Evolutionary conservation across 2,888 invertebrate species (phyloP), one percentile per base, ranked within the genome.

Genomic region (Epinotia ramella): DNA sequence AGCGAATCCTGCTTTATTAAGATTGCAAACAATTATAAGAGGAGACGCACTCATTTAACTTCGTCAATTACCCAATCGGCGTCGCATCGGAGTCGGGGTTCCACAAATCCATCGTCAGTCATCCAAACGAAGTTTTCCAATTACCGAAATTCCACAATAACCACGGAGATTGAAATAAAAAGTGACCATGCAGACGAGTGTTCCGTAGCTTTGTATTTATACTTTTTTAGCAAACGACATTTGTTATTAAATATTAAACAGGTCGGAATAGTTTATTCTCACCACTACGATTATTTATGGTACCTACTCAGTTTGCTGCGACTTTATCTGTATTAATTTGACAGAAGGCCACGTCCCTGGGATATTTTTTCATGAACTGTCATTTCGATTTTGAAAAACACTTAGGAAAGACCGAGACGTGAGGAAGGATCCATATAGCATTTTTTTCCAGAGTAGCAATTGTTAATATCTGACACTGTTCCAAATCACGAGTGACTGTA

Each of bases 131-230:
- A 75, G 65, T 75, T 75, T 75, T 75, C 75, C 70, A 75, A 75
- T 75, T 75, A 75, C 60, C 53, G n/a, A 65, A 66, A 71, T 71
- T 75, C 65, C 60, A 75, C 75, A 75, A 75, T 75, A 70, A 75
- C 65, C 70, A 70, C 53, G 65, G 65, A 75, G 71, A 75, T 70
- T 75, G 65, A 75, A 60, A 71, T 53, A 66, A 70, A 73, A 69
- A 5, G 28, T 24, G 44, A 4, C 24, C 44, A 68, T n/a, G 33
- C 12, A 16, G n/a, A 9, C 5, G 6, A 16, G 44, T 44, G 57
- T 68, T 68, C 44, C 28, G 66, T 33, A 65, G 49, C 44, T 13
- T 60, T 33, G 57, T 16, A 16, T 16, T 6, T 16, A 33, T 33
- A 33, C 28, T 28, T 28, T 28, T 6, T 0, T 28, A 28, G 28